phyloP scores from a whole-genome alignment of 2,888 invertebrate species.

The Herminia tarsipennalis region DNA sequence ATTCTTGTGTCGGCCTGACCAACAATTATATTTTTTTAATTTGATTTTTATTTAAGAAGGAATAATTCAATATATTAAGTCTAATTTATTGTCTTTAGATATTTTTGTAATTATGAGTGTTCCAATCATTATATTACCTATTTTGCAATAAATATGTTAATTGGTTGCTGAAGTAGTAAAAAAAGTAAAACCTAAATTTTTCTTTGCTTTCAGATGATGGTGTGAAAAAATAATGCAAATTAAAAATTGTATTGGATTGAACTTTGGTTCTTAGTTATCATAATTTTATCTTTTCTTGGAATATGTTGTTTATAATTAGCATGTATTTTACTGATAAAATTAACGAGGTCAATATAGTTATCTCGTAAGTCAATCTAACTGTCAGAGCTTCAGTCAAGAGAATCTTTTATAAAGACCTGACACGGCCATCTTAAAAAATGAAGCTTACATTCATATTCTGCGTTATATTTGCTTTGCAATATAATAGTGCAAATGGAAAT shows the following conservation, averaged over 20 bases:
- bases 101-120: too few relatives aligned
- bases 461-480: conserved; percentile 42
- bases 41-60: too few relatives aligned
- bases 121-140: too few relatives aligned
- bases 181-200: not conserved
- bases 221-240: too few relatives aligned
- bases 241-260: too few relatives aligned
- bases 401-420: conserved; percentile 38
- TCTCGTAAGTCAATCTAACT: conserved; percentile 37
- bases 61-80: too few relatives aligned
- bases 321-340: conserved; percentile 35
- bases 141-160: not conserved
- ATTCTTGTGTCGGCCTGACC: too few relatives aligned
- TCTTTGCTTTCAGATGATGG: not conserved
- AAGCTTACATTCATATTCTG: conserved; percentile 51
- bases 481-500: conserved; percentile 46
- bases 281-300: conserved; percentile 47
- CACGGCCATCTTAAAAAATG: conserved; percentile 48
- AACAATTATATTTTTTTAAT: too few relatives aligned
- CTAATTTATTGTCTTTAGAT: too few relatives aligned
- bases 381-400: conserved; percentile 43
- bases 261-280: not conserved
- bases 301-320: conserved; percentile 20
- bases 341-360: conserved; percentile 54
- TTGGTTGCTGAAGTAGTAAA: not conserved